Evolutionary conservation across 2,888 invertebrate species (phyloP).

Genomic region (Periphyllus acericola): DNA sequence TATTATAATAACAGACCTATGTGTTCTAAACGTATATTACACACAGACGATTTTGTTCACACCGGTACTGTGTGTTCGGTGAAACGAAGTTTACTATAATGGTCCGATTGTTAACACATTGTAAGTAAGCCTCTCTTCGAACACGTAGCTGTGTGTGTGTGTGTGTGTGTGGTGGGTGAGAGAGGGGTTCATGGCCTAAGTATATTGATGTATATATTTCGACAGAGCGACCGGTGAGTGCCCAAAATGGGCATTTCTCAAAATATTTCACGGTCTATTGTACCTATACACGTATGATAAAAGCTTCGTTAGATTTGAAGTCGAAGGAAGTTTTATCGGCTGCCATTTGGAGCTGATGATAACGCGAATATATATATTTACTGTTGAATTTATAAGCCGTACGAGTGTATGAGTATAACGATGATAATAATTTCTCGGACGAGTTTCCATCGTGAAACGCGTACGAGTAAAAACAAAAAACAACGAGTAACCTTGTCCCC

Average conservation of each 20-base stretch:
- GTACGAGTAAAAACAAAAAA: constrained; percentile 9
- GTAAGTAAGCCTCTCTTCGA: background rate
- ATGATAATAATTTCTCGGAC: too few relatives aligned
- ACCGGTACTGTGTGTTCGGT: background rate
- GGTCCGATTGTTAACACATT: constrained; percentile 30
- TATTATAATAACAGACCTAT: constrained; percentile 37
- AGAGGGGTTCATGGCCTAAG: background rate
- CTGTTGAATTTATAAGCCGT: too few relatives aligned
- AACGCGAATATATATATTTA: too few relatives aligned
- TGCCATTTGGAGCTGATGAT: too few relatives aligned
- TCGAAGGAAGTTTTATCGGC: too few relatives aligned
- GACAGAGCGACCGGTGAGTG: background rate
- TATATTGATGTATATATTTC: background rate
- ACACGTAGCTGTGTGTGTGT: background rate
- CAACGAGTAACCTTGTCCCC: background rate
- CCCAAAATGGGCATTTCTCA: too few relatives aligned
- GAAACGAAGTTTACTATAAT: constrained; percentile 12
- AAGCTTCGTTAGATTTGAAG: too few relatives aligned
- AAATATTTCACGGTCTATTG: background rate
- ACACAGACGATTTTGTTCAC: constrained; percentile 27
- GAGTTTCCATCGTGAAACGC: too few relatives aligned
- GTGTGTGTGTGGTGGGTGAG: background rate
- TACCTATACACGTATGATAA: too few relatives aligned
- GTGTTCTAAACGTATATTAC: constrained; percentile 7
- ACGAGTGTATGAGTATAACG: too few relatives aligned